Conservation (phyloP, 2,797 vertebrate genomes). For the Coregonus suidteri region DNA sequence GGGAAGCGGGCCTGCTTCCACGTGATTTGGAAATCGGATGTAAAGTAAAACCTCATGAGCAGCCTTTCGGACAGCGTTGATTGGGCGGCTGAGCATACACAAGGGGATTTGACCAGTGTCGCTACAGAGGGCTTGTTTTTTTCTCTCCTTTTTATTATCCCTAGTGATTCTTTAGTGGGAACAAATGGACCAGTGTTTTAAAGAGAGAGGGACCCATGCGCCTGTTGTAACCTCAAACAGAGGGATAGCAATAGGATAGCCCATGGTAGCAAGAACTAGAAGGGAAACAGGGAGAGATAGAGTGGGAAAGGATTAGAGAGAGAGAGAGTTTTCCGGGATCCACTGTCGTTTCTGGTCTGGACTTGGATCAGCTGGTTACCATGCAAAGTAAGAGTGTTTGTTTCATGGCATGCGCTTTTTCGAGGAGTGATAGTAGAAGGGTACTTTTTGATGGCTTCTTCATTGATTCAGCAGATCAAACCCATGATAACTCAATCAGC, state of each 20-base stretch:
- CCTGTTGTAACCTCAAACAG: conserved; percentile 14
- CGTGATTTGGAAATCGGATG: conserved; percentile 22
- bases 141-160: conserved; percentile 15
- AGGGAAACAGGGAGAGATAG: conserved; percentile 3
- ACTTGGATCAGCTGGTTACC: conserved; percentile 5
- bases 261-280: too few relatives aligned
- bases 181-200: conserved; percentile 16
- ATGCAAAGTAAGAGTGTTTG: conserved; percentile 46
- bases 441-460: neutral
- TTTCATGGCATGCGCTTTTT: neutral
- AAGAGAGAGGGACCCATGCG: conserved; percentile 3
- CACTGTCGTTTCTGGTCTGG: conserved; percentile 4
- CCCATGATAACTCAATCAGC: neutral
- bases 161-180: conserved; percentile 9
- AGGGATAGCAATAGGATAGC: neutral
- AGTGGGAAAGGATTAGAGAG: conserved; percentile 2
- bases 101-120: conserved; percentile 17
- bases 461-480: neutral
- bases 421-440: neutral
- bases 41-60: conserved; percentile 22
- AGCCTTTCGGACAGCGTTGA: conserved; percentile 20
- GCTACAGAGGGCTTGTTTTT: neutral
- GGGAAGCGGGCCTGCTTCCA: conserved; percentile 5
- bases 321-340: conserved; percentile 12
- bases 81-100: conserved; percentile 18